Conservation (phyloP, 2,888 invertebrate species). For the Actias luna region DNA sequence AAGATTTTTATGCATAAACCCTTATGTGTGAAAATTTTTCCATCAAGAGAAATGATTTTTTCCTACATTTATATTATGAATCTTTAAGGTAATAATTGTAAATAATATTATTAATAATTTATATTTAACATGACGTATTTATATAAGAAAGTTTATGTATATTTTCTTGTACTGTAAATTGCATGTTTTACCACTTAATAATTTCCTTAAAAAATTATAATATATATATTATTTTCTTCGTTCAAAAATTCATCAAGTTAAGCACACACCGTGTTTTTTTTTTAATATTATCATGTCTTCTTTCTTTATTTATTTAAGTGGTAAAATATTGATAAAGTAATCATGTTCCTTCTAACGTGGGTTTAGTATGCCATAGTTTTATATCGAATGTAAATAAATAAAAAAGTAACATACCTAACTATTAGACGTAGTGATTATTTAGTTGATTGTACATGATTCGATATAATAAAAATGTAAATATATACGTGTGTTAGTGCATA, state of each 20-base stretch:
- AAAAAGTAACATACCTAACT: conserved; percentile 31
- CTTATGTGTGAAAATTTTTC: background rate
- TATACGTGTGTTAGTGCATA: conserved; percentile 37
- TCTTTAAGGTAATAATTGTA: background rate
- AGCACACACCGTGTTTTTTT: background rate
- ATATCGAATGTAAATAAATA: conserved; percentile 46
- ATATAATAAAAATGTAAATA: conserved; percentile 47
- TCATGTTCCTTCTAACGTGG: conserved; percentile 50
- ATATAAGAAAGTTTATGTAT: conserved; percentile 43
- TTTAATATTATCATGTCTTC: background rate
- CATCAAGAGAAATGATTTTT: background rate
- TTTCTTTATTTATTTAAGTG: background rate
- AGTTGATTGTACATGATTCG: conserved; percentile 34
- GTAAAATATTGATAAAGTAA: conserved; percentile 24
- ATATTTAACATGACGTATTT: conserved; percentile 60
- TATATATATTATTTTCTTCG: background rate
- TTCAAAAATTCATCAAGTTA: no score
- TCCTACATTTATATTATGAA: background rate
- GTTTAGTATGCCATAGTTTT: conserved; percentile 48
- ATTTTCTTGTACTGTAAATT: conserved; percentile 31
- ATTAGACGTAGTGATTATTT: conserved; percentile 38
- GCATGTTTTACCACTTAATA: conserved; percentile 4
- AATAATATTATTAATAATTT: conserved; percentile 40
- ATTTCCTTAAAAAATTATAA: background rate
- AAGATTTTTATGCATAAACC: no score